A percentile compares a stretch with the other conserved stretches of the same genome.
phyloP scores from a whole-genome alignment of 2,797 vertebrate species.

The Cetoscarus ocellatus region DNA sequence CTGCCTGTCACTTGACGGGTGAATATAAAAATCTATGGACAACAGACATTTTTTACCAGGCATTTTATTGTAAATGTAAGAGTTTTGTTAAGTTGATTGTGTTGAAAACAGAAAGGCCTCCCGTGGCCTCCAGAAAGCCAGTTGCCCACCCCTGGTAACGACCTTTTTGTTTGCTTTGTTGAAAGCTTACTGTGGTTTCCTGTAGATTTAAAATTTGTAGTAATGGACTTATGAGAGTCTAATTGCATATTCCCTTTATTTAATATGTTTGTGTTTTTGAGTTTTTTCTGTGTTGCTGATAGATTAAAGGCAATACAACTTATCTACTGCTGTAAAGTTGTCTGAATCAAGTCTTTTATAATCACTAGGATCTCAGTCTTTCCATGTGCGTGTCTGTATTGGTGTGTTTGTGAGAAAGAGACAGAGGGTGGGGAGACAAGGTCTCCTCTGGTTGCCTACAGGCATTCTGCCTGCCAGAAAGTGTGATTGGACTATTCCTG shows the following conservation, averaged over 20 bases:
- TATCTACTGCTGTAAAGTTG: conserved; percentile 34
- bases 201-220: conserved; percentile 12
- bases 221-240: too few species aligned
- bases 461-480: conserved; percentile 33
- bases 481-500: conserved; percentile 35
- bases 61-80: too few species aligned
- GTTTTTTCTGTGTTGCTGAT: conserved; percentile 20
- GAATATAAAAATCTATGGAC: too few species aligned
- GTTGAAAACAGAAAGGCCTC: too few species aligned
- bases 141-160: too few species aligned
- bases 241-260: neutral
- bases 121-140: too few species aligned
- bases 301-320: conserved; percentile 38
- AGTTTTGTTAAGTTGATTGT: too few species aligned
- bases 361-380: conserved; percentile 19
- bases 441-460: conserved; percentile 25
- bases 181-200: neutral
- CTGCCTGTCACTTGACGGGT: too few species aligned
- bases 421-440: neutral
- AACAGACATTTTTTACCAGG: too few species aligned
- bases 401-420: neutral
- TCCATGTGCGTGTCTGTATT: conserved; percentile 2
- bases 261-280: too few species aligned
- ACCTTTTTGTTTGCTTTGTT: too few species aligned
- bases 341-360: conserved; percentile 38